Conservation (phyloP, 1,140 invertebrate species). For the Hestina assimilis region DNA sequence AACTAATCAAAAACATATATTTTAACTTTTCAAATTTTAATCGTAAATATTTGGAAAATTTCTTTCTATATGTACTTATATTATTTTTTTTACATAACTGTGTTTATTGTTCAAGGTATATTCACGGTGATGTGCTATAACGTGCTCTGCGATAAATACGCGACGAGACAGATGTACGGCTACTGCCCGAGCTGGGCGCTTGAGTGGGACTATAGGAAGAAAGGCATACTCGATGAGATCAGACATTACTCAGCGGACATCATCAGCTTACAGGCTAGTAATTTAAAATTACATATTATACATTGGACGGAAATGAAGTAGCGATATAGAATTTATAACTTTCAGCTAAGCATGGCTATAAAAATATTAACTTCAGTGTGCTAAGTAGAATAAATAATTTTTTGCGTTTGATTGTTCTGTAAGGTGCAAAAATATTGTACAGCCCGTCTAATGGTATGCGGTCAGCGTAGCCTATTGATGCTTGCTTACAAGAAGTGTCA, state of each 20-base stretch:
- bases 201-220: slow-evolving; percentile 98
- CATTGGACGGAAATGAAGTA: no score
- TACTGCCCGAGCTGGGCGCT: slow-evolving; percentile 98
- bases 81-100: neutral
- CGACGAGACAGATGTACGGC: slow-evolving; percentile 97
- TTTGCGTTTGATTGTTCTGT: no score
- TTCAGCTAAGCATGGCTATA: no score
- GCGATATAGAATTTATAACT: no score
- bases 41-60: neutral
- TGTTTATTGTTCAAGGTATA: slow-evolving; percentile 83
- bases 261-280: slow-evolving; percentile 88
- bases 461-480: no score
- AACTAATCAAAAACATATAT: neutral
- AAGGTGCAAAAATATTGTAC: no score
- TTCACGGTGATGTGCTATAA: slow-evolving; percentile 99
- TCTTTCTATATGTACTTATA: neutral
- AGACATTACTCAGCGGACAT: slow-evolving; percentile 98
- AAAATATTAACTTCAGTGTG: no score
- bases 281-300: no score
- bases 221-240: slow-evolving; percentile 98
- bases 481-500: no score
- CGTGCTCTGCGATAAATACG: slow-evolving; percentile 99
- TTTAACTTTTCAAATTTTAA: neutral
- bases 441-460: no score
- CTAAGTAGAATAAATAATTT: no score